Evolutionary conservation across 2,113 vertebrate species (phyloP), one percentile per base, ranked within the genome.

Genomic region (Microcebus murinus): DNA sequence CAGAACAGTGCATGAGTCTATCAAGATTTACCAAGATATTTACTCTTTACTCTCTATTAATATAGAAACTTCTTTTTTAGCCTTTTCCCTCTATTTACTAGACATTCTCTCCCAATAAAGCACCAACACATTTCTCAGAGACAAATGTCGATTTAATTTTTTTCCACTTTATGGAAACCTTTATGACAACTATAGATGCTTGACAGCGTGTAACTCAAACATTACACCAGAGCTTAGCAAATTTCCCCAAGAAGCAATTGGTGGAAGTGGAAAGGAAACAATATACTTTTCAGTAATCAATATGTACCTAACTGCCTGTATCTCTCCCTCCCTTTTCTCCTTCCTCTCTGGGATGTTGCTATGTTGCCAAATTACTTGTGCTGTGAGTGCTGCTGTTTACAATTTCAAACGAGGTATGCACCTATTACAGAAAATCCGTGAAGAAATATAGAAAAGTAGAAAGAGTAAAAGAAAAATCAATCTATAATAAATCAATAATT

Each of bases 71-170:
- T 98, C 84, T 83, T 97, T 95, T 97, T 96, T 97, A 98, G 31
- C 98, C 96, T 97, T 97, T 98, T 98, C 91, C 55, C 94, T 98
- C 93, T 98, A 97, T 98, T 98, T 98, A 95, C 95, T 95, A 98
- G 98, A 98, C 96, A 98, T 98, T 98, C 97, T 98, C 90, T 98
- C 96, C 98, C 63, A 96, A 96, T 96, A 97, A 98, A 98, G 95
- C 57, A 97, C 74, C 80, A 97, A 96, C 15, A 8, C 92, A 57
- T 61, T 90, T 74, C 92, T 95, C 50, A 77, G 96, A 96, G 98
- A 97, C 89, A 98, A 98, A 98, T 91, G 88, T 91, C 57, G 0
- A 95, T 97, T 97, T 98, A 97, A 98, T 45, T 95, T 98, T 98
- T 98, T 98, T 96, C 79, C 82, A 67, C 92, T 90, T n/a, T n/a